Conservation (phyloP, 2,797 vertebrate species). For the Merluccius polli region DNA sequence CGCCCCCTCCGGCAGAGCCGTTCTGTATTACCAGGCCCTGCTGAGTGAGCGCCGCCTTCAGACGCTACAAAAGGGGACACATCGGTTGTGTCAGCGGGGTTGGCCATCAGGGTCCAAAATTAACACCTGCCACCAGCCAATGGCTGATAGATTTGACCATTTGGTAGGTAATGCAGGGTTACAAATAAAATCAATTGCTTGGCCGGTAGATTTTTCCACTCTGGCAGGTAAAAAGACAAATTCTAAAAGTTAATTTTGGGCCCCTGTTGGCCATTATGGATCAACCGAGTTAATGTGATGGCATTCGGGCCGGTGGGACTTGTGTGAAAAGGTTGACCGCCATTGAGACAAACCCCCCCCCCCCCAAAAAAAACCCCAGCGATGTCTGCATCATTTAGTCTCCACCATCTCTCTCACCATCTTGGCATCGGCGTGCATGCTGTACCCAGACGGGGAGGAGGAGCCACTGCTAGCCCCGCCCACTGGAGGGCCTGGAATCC, state of each 20-base stretch:
- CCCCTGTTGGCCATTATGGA: background rate
- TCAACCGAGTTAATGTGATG: background rate
- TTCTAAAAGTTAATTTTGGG: too few species aligned
- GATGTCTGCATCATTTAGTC: background rate
- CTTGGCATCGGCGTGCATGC: constrained; percentile 82
- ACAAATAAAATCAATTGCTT: too few species aligned
- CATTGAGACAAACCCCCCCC: background rate
- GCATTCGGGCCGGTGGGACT: background rate
- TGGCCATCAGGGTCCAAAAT: too few species aligned
- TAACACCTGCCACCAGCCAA: too few species aligned
- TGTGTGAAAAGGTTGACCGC: background rate
- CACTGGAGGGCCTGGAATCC: constrained; percentile 90
- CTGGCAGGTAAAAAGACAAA: too few species aligned
- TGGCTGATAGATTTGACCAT: too few species aligned
- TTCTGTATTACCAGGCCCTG: constrained; percentile 80
- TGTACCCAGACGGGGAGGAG: constrained; percentile 83
- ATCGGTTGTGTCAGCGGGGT: constrained; percentile 18
- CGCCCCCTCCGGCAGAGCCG: constrained; percentile 64
- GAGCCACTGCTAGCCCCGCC: constrained; percentile 78
- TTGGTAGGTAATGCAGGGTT: too few species aligned
- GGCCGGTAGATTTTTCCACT: too few species aligned
- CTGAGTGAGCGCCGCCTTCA: constrained; percentile 89
- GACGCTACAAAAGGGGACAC: constrained; percentile 71
- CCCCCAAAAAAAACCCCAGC: background rate
- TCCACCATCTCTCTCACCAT: constrained; percentile 82